These are phyloP conservation scores for Nipponacmea schrenckii DNA, from an alignment of 2,888 invertebrate genomes.

Conservation along the genomic window DNA sequence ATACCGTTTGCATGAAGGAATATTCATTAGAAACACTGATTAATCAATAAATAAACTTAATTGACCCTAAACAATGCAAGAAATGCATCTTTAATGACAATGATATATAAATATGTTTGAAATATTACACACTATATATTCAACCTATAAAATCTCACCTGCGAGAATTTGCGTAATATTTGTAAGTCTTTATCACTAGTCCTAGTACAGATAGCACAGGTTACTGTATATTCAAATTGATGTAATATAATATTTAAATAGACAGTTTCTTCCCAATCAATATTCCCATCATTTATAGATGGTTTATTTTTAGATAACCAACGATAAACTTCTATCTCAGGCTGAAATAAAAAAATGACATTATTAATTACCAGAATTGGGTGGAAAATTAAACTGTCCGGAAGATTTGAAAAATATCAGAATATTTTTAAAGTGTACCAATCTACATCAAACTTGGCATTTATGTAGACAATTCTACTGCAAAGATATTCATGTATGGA, in stretches of 20 bases:
- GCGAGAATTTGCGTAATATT: constrained; percentile 89
- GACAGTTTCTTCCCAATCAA: constrained; percentile 99
- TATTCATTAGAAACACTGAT: too few species aligned
- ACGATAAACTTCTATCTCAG: constrained; percentile 89
- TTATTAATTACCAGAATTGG: neutral
- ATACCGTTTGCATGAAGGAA: neutral
- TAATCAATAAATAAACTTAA: too few species aligned
- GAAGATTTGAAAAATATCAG: neutral
- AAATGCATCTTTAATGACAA: too few species aligned
- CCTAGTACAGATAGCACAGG: constrained; percentile 96
- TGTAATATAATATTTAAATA: constrained; percentile 96
- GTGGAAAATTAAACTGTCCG: neutral
- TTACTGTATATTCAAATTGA: constrained; percentile 96
- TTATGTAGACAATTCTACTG: constrained; percentile 30
- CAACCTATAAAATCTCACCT: constrained; percentile 70
- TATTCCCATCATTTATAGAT: constrained; percentile 87
- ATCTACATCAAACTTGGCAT: too few species aligned
- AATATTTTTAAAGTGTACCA: constrained; percentile 3
- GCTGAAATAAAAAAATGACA: constrained; percentile 45
- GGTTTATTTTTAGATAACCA: constrained; percentile 97
- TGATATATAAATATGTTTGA: neutral
- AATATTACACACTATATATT: neutral
- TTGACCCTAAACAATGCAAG: neutral
- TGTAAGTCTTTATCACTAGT: constrained; percentile 97
- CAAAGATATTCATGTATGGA: too few species aligned